Evolutionary conservation across 2,888 invertebrate genomes (phyloP).

Genomic region (Polymixis flavicincta): DNA sequence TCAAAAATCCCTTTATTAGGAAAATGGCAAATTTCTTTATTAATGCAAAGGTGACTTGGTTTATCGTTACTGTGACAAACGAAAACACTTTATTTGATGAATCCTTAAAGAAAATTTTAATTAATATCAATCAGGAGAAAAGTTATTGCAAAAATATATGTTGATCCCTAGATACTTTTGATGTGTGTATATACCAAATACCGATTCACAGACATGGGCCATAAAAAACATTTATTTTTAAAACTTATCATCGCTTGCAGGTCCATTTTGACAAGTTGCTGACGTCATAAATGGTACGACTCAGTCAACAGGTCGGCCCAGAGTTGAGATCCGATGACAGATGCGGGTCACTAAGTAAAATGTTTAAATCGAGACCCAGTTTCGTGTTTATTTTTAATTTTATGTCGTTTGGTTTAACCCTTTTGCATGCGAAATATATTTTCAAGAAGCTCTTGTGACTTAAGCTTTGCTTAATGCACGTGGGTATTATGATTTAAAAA

Average conservation of each 20-base stretch:
- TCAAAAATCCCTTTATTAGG: no score
- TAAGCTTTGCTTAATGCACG: not conserved
- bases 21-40: no score
- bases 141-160: no score
- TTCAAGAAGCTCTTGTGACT: not conserved
- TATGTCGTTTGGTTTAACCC: not conserved
- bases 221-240: constrained; percentile 9
- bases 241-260: constrained; percentile 21
- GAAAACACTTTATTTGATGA: no score
- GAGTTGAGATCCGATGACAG: constrained; percentile 52
- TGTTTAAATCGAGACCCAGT: constrained; percentile 31
- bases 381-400: constrained; percentile 39
- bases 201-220: not conserved
- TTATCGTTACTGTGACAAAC: no score
- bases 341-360: constrained; percentile 55
- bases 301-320: constrained; percentile 55
- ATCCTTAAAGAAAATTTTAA: no score
- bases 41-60: no score
- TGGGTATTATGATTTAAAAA: not conserved
- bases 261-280: constrained; percentile 33
- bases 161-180: no score
- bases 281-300: constrained; percentile 38
- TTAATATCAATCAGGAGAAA: no score
- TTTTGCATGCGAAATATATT: not conserved
- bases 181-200: no score